Conservation (phyloP, 2,113 vertebrate genomes). For the Thunnus thynnus region DNA sequence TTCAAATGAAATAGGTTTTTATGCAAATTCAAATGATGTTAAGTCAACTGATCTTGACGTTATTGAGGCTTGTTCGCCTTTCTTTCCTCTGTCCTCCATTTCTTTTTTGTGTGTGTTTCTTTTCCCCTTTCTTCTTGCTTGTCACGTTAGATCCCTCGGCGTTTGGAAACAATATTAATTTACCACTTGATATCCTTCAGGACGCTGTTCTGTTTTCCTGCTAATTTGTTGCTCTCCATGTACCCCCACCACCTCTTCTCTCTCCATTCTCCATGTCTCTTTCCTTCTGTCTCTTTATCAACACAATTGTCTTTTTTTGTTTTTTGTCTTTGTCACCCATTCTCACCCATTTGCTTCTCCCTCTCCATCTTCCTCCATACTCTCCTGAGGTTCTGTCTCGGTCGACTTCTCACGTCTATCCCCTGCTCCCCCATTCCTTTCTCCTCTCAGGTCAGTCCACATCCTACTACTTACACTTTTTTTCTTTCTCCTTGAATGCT, state of each 20-base stretch:
- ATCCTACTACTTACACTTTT: background rate
- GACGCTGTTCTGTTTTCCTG: constrained; percentile 33
- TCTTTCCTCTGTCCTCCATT: constrained; percentile 12
- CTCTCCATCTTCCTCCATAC: background rate
- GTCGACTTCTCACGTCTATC: background rate
- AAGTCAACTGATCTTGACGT: background rate
- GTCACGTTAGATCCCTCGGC: constrained; percentile 35
- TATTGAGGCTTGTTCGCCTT: background rate
- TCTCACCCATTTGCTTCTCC: background rate
- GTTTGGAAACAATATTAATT: constrained; percentile 63
- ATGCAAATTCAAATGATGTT: constrained; percentile 5
- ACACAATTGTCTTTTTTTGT: constrained; percentile 24
- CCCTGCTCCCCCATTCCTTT: background rate
- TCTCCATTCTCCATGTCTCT: constrained; percentile 4
- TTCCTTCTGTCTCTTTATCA: constrained; percentile 16
- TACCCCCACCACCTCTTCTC: background rate
- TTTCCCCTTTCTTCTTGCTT: background rate
- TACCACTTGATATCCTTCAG: constrained; percentile 52
- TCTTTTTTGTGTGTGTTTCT: background rate
- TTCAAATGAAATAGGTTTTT: background rate
- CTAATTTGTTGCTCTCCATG: constrained; percentile 38
- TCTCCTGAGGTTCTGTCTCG: constrained; percentile 27
- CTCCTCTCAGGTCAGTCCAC: background rate
- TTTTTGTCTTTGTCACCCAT: constrained; percentile 26
- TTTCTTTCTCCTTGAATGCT: background rate